Evolutionary conservation across 2,797 vertebrate genomes (phyloP).

Genomic region (Aselliscus stoliczkanus): DNA sequence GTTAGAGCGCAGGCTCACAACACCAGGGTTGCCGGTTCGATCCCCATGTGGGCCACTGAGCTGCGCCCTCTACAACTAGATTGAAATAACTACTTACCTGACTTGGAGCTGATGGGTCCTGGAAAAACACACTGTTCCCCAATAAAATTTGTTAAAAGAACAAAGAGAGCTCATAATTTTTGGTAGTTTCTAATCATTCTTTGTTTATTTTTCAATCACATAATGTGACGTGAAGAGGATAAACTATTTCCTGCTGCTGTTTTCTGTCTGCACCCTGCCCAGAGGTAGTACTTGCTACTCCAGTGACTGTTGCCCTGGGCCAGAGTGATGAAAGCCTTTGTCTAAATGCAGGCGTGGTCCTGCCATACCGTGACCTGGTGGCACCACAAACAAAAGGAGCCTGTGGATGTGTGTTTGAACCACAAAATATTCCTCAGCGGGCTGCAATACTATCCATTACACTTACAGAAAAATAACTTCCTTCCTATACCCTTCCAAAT

Average conservation of each 20-base stretch:
- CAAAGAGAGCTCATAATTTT: too few species aligned
- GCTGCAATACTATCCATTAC: too few species aligned
- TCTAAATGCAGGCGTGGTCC: background rate
- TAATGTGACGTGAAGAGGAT: background rate
- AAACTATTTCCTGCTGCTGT: background rate
- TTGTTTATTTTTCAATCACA: background rate
- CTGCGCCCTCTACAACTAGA: too few species aligned
- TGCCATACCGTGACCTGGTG: background rate
- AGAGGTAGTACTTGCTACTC: background rate
- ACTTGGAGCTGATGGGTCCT: too few species aligned
- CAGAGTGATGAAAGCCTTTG: background rate
- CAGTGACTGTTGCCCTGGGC: background rate
- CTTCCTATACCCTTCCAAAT: background rate
- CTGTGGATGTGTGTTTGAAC: background rate
- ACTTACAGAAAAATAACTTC: background rate
- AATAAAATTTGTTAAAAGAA: too few species aligned
- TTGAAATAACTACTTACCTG: too few species aligned
- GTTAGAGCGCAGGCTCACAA: too few species aligned
- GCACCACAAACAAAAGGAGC: background rate
- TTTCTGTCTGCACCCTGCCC: background rate
- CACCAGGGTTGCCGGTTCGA: too few species aligned
- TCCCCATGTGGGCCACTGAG: too few species aligned
- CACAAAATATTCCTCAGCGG: background rate
- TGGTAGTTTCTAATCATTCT: background rate
- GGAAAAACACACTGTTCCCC: too few species aligned